phyloP scores from a whole-genome alignment of 2,888 invertebrate species.

The Macropis europaea region DNA sequence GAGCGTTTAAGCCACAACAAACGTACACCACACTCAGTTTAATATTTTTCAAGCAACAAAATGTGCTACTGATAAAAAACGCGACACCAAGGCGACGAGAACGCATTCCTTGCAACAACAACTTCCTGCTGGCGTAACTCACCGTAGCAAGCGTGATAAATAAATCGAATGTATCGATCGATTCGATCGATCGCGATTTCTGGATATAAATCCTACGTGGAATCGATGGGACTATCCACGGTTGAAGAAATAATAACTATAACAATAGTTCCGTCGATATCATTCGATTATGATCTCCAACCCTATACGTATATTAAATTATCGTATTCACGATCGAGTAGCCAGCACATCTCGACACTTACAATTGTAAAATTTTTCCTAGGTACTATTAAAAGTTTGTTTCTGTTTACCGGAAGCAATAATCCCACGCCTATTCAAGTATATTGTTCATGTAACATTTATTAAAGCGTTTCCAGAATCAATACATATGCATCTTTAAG shows the following conservation, averaged over 20 bases:
- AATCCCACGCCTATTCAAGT: conserved; percentile 1
- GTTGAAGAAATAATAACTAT: conserved; percentile 49
- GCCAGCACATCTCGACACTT: background rate
- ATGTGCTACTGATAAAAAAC: conserved; percentile 7
- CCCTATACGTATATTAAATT: conserved; percentile 41
- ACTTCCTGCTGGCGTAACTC: conserved; percentile 20
- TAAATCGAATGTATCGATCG: conserved; percentile 42
- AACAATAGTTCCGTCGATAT: conserved; percentile 3
- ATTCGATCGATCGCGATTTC: conserved; percentile 27
- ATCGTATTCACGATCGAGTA: conserved; percentile 42
- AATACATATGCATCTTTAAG: background rate
- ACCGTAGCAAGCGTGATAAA: conserved; percentile 30
- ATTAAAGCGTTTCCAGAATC: background rate
- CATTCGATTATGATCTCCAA: background rate
- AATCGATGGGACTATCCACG: conserved; percentile 26
- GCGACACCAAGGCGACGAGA: conserved; percentile 14
- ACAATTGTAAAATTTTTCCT: conserved; percentile 24
- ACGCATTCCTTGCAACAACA: conserved; percentile 20
- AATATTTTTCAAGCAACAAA: conserved; percentile 18
- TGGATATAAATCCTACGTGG: conserved; percentile 31
- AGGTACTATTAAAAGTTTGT: conserved; percentile 30
- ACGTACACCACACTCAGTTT: too few relatives aligned
- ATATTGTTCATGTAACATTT: background rate
- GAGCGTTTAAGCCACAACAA: too few relatives aligned
- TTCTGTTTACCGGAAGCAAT: conserved; percentile 12